Conservation (phyloP, 2,888 invertebrate genomes). For the Strigamia transsilvanica region DNA sequence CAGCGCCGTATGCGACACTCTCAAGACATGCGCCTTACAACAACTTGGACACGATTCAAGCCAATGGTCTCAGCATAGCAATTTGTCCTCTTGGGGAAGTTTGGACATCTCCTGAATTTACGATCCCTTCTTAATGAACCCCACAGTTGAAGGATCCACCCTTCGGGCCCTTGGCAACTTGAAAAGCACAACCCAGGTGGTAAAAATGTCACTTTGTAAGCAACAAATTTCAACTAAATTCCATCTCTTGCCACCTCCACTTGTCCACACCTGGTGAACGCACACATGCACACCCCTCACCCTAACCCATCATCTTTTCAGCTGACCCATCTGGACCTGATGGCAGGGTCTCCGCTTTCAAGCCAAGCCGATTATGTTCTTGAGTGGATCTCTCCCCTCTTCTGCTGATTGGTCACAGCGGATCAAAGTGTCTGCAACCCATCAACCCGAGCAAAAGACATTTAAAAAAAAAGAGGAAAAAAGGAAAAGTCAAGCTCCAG, state of each 20-base stretch:
- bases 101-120: conserved; percentile 20
- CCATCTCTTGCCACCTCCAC: conserved; percentile 17
- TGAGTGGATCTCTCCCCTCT: conserved; percentile 40
- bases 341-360: conserved; percentile 34
- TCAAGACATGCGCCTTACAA: conserved; percentile 22
- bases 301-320: conserved; percentile 10
- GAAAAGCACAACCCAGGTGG: not conserved
- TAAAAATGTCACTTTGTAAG: conserved; percentile 1
- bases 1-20: not conserved
- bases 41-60: conserved; percentile 17
- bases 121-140: conserved; percentile 30
- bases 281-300: not conserved
- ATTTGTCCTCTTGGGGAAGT: conserved; percentile 27
- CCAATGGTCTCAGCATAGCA: conserved; percentile 27
- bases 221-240: conserved; percentile 20
- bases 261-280: conserved; percentile 18
- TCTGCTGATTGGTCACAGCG: conserved; percentile 38
- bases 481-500: conserved; percentile 29
- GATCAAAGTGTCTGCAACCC: conserved; percentile 41
- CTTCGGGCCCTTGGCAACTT: not conserved
- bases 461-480: conserved; percentile 8
- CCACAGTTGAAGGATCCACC: not conserved
- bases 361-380: conserved; percentile 42
- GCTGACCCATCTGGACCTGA: conserved; percentile 38
- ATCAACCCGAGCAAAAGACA: conserved; percentile 19